Percentiles rank a stretch among this genome's conserved stretches.
These are phyloP conservation scores for Phocoena sinus DNA, from an alignment of 2,113 vertebrate species.

Conservation along the genomic window DNA sequence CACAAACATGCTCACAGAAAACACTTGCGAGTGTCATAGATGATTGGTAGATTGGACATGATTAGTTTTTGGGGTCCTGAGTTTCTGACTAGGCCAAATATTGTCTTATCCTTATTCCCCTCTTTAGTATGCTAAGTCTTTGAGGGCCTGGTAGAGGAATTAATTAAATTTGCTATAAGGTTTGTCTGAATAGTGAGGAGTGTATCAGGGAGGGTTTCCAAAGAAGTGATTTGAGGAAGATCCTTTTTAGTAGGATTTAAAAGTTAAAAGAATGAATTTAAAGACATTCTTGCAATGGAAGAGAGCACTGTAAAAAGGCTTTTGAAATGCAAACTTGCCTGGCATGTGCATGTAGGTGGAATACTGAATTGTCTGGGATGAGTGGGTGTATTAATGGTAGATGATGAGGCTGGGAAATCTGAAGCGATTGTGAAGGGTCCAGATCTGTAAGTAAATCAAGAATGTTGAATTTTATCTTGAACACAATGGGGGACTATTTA, in stretches of 20 bases:
- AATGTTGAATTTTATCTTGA: not conserved
- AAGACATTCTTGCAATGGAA: not conserved
- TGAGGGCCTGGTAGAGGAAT: not conserved
- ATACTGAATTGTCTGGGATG: no score
- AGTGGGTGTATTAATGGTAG: accelerated
- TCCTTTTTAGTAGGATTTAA: not conserved
- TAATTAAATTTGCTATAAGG: not conserved
- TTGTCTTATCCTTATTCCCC: not conserved
- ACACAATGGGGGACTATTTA: not conserved
- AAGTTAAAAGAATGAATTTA: not conserved
- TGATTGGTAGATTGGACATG: not conserved
- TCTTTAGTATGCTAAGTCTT: not conserved
- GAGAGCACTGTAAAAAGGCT: not conserved
- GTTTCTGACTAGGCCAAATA: not conserved
- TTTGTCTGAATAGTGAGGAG: not conserved
- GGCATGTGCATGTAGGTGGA: no score
- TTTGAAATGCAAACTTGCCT: not conserved
- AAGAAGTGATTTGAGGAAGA: not conserved
- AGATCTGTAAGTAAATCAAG: not conserved
- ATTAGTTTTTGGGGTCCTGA: not conserved
- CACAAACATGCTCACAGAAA: not conserved
- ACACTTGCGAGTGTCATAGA: not conserved
- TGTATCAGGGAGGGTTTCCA: not conserved
- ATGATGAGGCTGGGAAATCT: not conserved
- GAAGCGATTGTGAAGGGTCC: not conserved